Conservation (phyloP, 2,113 vertebrate species). For the Triplophysa dalaica region DNA sequence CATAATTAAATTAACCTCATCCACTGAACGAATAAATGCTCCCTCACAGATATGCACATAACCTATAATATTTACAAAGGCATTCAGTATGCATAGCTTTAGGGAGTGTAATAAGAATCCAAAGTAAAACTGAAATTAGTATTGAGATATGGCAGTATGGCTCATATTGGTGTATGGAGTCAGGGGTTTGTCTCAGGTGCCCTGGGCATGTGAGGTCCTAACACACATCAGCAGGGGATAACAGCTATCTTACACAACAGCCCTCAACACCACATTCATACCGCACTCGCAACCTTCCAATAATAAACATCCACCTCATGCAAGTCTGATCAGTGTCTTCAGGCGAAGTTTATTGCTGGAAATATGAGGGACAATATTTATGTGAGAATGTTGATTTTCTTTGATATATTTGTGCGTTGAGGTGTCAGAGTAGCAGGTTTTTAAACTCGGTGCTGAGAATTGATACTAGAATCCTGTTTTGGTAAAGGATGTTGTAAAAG, state of each 20-base stretch:
- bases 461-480: background rate
- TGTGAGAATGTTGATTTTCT: background rate
- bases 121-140: background rate
- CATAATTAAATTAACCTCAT: background rate
- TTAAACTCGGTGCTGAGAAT: background rate
- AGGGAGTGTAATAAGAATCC: background rate
- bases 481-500: background rate
- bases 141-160: background rate
- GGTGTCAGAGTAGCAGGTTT: slow-evolving; percentile 23
- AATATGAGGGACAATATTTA: slow-evolving; percentile 13
- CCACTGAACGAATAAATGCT: background rate
- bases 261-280: background rate
- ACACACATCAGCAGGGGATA: slow-evolving; percentile 2
- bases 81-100: background rate
- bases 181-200: slow-evolving; percentile 2
- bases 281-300: slow-evolving; percentile 17
- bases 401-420: slow-evolving; percentile 11
- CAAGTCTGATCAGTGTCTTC: slow-evolving; percentile 43
- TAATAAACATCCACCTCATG: slow-evolving; percentile 49
- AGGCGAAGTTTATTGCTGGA: background rate
- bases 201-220: background rate
- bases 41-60: background rate
- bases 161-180: slow-evolving; percentile 3
- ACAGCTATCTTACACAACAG: slow-evolving; percentile 4
- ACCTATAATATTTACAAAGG: slow-evolving; percentile 16